Conservation (phyloP, 2,888 invertebrate species). For the Andrena marginata region DNA sequence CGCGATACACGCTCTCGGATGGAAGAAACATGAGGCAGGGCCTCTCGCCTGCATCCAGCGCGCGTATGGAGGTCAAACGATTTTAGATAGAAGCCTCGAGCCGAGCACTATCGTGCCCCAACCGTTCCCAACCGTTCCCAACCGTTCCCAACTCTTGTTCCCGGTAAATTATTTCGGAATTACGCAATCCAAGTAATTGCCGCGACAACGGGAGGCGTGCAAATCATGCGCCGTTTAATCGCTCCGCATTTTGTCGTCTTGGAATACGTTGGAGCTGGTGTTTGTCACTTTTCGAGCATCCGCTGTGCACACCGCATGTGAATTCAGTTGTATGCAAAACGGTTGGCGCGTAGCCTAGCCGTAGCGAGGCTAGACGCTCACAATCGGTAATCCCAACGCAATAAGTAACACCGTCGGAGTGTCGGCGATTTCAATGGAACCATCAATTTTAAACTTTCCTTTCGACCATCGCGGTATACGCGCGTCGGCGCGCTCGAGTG, state of each 20-base stretch:
- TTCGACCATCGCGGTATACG: constrained; percentile 3
- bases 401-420: constrained; percentile 9
- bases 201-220: constrained; percentile 21
- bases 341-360: neutral
- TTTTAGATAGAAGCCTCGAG: constrained; percentile 40
- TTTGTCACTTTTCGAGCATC: neutral
- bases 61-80: constrained; percentile 62
- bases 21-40: constrained; percentile 63
- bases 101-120: constrained; percentile 26
- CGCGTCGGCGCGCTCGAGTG: constrained; percentile 13
- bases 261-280: constrained; percentile 18
- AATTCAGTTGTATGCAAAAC: neutral
- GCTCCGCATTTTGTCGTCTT: constrained; percentile 45
- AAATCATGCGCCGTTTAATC: constrained; percentile 22
- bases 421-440: constrained; percentile 14
- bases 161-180: constrained; percentile 16
- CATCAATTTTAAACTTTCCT: constrained; percentile 14
- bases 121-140: neutral
- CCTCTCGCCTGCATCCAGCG: constrained; percentile 38
- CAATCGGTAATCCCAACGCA: neutral
- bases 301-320: neutral
- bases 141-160: neutral
- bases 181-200: constrained; percentile 40
- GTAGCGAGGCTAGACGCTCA: neutral
- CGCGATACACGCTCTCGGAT: constrained; percentile 58